Evolutionary conservation across 2,113 vertebrate species (phyloP).

Genomic region (Solea solea): DNA sequence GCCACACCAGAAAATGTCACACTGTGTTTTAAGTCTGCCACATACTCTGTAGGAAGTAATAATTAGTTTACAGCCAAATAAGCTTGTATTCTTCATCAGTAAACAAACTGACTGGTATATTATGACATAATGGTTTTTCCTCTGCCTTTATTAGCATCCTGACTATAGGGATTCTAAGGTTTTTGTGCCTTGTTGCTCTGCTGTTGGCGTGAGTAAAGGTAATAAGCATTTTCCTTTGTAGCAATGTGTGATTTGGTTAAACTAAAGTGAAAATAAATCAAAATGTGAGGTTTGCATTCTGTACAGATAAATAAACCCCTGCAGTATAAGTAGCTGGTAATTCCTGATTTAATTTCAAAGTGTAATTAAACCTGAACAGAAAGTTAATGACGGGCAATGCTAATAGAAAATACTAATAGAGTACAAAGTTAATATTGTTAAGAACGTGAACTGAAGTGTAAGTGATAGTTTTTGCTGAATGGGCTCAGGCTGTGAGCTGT

Average conservation of each 20-base stretch:
- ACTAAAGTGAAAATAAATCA: too few species aligned
- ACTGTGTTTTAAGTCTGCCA: not conserved
- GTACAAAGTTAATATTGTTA: constrained; percentile 5
- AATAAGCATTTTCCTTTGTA: not conserved
- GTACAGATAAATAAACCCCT: not conserved
- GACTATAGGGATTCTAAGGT: too few species aligned
- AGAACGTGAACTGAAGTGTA: not conserved
- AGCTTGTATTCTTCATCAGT: too few species aligned
- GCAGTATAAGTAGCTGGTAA: not conserved
- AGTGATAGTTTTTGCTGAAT: constrained; percentile 26
- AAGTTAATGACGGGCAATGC: not conserved
- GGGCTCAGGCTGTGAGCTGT: constrained; percentile 24
- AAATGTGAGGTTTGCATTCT: not conserved
- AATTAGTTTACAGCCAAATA: too few species aligned
- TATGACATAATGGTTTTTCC: too few species aligned
- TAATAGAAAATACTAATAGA: not conserved
- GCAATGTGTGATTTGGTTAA: too few species aligned
- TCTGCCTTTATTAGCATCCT: too few species aligned
- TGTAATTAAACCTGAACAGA: not conserved
- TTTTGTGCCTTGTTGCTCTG: too few species aligned
- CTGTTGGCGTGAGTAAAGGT: too few species aligned
- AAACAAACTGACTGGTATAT: too few species aligned
- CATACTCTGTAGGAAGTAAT: too few species aligned
- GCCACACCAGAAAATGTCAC: not conserved
- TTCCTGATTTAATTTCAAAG: not conserved